A percentile compares a stretch with the other conserved stretches of the same genome.
These are phyloP conservation scores for Schizopygopsis pylzovi DNA, from an alignment of 2,797 vertebrate species.

Conservation along the genomic window DNA sequence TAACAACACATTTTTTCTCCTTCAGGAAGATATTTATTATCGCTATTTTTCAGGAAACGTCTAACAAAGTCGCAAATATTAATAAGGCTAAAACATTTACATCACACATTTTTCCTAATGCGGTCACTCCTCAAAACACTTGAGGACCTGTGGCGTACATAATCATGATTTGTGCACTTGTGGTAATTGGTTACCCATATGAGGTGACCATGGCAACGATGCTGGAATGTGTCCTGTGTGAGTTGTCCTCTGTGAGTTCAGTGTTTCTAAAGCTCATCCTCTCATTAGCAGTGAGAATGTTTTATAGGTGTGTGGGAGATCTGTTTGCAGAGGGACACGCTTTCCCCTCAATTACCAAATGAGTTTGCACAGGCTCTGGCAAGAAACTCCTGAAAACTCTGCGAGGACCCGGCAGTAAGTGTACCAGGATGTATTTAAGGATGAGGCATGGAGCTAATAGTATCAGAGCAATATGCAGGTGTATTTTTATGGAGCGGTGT, in stretches of 20 bases:
- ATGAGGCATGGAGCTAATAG: conserved; percentile 72
- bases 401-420: conserved; percentile 61
- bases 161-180: conserved; percentile 20
- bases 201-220: conserved; percentile 47
- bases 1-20: background rate
- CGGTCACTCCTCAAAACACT: conserved; percentile 13
- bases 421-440: conserved; percentile 65
- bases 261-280: conserved; percentile 41
- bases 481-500: conserved; percentile 63
- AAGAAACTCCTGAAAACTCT: conserved; percentile 48
- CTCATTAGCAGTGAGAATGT: conserved; percentile 49
- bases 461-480: conserved; percentile 67
- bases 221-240: conserved; percentile 32
- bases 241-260: conserved; percentile 21
- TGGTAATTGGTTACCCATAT: conserved; percentile 49
- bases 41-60: background rate
- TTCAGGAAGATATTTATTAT: background rate
- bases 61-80: background rate
- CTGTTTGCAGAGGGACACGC: conserved; percentile 48
- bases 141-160: conserved; percentile 12
- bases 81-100: conserved; percentile 27
- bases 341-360: conserved; percentile 71
- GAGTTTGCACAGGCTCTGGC: conserved; percentile 64
- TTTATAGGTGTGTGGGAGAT: conserved; percentile 52
- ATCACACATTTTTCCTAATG: conserved; percentile 26